Evolutionary conservation across 2,888 invertebrate species (phyloP), one percentile per base, ranked within the genome.

Genomic region (Drosophila neutralis): DNA sequence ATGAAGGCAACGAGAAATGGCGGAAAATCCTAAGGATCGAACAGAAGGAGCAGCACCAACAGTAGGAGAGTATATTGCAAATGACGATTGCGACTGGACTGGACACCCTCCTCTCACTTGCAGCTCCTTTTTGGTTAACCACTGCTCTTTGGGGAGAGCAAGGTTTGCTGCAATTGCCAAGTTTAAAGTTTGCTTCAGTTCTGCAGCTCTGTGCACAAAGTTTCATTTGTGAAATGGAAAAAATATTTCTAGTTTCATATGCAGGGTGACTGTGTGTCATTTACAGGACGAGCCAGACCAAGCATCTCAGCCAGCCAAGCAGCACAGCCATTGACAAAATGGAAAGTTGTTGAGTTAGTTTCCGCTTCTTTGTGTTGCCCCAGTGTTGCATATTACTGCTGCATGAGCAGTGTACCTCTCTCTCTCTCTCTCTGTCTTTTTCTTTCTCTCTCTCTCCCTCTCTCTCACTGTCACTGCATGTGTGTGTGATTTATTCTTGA

Each of bases 181-280:
- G 63, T 89, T 83, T 82, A 80, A 87, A 80, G 85, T 84, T 84
- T 84, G 70, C 75, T 65, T 69, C 57, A 49, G 58, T 76, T 74
- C 71, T 78, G 58, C 63, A 68, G 76, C 66, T 58, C 68, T 64
- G 87, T 86, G 74, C 73, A 64, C 77, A 85, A 89, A 87, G 85
- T 85, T 89, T 87, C 89, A 87, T 89, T 87, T 89, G 84, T 77
- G 89, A 82, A 85, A 89, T 85, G 85, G 83, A 88, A 89, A 89
- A 89, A 82, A 29, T 80, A 77, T 89, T 86, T 87, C 61, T 53
- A 76, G 80, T 76, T 85, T 77, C 86, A 78, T 82, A 85, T 89
- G 83, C 76, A 85, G 82, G 85, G 51, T 57, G 77, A 82, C 29
- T 49, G 80, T 76, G 82, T 74, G 88, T 76, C 89, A 82, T 74